Evolutionary conservation across 2,797 vertebrate genomes (phyloP), one percentile per base, ranked within the genome.

Genomic region (Rhinatrema bivittatum): DNA sequence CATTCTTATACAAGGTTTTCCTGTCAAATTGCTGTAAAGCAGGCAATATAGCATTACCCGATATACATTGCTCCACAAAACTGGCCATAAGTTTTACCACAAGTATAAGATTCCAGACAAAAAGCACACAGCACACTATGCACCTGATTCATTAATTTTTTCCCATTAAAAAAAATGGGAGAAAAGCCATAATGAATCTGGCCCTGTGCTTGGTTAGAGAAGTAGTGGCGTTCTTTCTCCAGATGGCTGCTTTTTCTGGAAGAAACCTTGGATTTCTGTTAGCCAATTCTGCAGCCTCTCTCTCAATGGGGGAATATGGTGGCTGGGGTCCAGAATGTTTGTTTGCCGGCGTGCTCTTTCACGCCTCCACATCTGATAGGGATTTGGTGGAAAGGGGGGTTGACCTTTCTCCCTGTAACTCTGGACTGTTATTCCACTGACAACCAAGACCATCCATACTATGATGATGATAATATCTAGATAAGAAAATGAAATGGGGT

Each of bases 161-260:
- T n/a, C n/a, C n/a, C n/a, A n/a, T n/a, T n/a, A n/a, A n/a, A n/a
- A n/a, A n/a, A n/a, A n/a, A n/a, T n/a, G n/a, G n/a, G n/a, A n/a
- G n/a, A n/a, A n/a, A n/a, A n/a, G n/a, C n/a, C n/a, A n/a, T n/a
- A n/a, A n/a, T n/a, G n/a, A n/a, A n/a, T n/a, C n/a, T n/a, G n/a
- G n/a, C n/a, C n/a, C 5, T 21, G 20, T 5, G 5, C 11, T 4
- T 24, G 4, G 16, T 76, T 57, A 98, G 2, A 98, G 70, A 7
- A 98, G 90, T 30, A 98, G 66, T 0, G 94, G 95, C 0, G 94
- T 98, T 68, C 88, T 85, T 42, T 98, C 94, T 2, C 91, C 92
- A 0, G 75, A 75, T 0, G 83, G 61, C 48, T 88, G 89, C 4
- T 56, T 56, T 16, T 70, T 78, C 23, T 19, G 68, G 22, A 86